Conservation (phyloP, 2,888 invertebrate genomes). For the Macropis europaea region DNA sequence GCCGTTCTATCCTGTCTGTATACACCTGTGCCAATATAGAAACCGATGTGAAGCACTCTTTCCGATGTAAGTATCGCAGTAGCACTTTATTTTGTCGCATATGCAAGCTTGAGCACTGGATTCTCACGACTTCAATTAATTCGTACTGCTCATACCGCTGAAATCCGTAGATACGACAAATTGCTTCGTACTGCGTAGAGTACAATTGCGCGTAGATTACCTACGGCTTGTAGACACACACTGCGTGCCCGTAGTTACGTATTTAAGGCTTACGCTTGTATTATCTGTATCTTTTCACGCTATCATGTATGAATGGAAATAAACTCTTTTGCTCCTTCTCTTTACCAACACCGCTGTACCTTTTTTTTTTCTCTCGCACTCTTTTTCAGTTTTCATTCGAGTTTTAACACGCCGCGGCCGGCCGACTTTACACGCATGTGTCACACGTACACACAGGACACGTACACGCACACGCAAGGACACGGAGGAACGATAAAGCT, state of each 20-base stretch:
- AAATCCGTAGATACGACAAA: constrained; percentile 32
- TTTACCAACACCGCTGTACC: constrained; percentile 20
- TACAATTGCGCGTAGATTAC: neutral
- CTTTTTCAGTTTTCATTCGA: constrained; percentile 13
- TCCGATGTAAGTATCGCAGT: constrained; percentile 67
- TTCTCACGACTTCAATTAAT: constrained; percentile 49
- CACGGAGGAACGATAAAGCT: neutral
- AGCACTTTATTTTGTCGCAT: constrained; percentile 64
- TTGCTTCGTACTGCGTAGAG: constrained; percentile 35
- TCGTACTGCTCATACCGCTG: constrained; percentile 12
- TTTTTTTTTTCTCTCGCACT: constrained; percentile 31
- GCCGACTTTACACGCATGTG: constrained; percentile 21
- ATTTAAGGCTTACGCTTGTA: constrained; percentile 37
- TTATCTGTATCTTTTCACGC: constrained; percentile 40
- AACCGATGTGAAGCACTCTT: constrained; percentile 64
- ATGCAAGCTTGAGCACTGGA: constrained; percentile 59
- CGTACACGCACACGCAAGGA: neutral
- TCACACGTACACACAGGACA: neutral
- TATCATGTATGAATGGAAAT: constrained; percentile 42
- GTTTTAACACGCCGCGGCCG: constrained; percentile 4
- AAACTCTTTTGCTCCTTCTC: constrained; percentile 33
- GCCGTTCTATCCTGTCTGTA: constrained; percentile 31
- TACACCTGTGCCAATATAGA: constrained; percentile 55
- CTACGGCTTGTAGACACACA: constrained; percentile 1
- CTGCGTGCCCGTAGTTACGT: constrained; percentile 16